Conservation (phyloP, 2,113 vertebrate species). For the Oncorhynchus kisutch region DNA sequence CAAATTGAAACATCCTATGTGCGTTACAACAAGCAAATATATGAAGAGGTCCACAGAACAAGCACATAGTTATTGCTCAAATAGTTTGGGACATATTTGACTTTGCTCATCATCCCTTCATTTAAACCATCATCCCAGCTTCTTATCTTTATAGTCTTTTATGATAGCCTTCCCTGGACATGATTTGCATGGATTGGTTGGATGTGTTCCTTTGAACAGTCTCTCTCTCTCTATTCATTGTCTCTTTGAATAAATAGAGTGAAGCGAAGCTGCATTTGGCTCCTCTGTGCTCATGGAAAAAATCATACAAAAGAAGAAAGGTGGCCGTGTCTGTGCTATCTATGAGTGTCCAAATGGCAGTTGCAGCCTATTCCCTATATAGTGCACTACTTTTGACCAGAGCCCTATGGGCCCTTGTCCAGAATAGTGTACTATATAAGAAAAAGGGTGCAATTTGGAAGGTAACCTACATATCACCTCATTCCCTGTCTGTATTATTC, state of each 20-base stretch:
- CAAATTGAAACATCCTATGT: too few species aligned
- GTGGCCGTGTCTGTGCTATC: neutral
- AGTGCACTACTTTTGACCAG: too few species aligned
- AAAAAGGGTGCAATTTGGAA: too few species aligned
- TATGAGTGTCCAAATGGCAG: too few species aligned
- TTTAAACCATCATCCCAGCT: slow-evolving; percentile 28
- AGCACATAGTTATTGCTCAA: too few species aligned
- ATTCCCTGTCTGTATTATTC: slow-evolving; percentile 49
- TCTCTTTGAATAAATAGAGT: slow-evolving; percentile 39
- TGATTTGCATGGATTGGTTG: slow-evolving; percentile 48
- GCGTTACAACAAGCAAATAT: too few species aligned
- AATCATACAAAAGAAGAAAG: slow-evolving; percentile 41
- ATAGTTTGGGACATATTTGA: too few species aligned
- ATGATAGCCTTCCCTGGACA: slow-evolving; percentile 13
- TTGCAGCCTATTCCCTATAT: too few species aligned
- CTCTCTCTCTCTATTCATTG: slow-evolving; percentile 36
- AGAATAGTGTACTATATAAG: too few species aligned
- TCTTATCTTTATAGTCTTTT: slow-evolving; percentile 46
- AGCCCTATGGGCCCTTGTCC: too few species aligned
- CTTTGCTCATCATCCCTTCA: slow-evolving; percentile 21
- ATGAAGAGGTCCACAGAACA: too few species aligned
- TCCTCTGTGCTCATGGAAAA: slow-evolving; percentile 37
- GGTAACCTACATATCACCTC: slow-evolving; percentile 36
- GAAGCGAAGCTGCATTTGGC: neutral
- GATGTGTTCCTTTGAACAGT: slow-evolving; percentile 42